phyloP scores from a whole-genome alignment of 1,140 invertebrate species.

The Brachionus asplanchnoidis region DNA sequence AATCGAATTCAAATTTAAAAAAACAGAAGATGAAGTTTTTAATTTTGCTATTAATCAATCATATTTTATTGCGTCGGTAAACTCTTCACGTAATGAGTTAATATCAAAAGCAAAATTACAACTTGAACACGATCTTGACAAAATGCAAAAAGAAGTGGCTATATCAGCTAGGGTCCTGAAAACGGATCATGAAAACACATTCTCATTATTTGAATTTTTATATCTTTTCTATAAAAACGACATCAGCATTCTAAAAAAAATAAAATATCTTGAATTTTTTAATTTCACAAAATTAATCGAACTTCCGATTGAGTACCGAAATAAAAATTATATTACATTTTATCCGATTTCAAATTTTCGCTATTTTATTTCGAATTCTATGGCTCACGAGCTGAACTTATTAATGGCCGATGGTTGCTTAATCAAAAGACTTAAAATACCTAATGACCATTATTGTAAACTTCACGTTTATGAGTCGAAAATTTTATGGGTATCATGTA shows the following conservation, averaged over 20 bases:
- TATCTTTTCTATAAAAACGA: neutral
- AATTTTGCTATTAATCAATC: neutral
- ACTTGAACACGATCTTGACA: neutral
- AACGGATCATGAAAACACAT: neutral
- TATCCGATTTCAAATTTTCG: neutral
- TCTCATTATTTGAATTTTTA: neutral
- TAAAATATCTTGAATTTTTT: neutral
- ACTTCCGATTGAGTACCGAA: neutral
- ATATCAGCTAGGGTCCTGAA: neutral
- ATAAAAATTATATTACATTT: neutral
- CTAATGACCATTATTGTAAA: neutral
- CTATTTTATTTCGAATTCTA: neutral
- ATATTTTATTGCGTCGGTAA: neutral
- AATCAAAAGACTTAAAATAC: neutral
- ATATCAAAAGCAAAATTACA: neutral
- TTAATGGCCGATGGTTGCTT: neutral
- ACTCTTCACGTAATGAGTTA: neutral
- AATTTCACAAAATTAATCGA: neutral
- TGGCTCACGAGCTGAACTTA: neutral
- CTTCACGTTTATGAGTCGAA: constrained; percentile 4
- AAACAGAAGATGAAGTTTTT: neutral
- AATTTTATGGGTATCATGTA: neutral
- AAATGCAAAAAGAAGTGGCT: neutral
- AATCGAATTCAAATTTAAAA: neutral
- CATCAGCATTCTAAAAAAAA: neutral